phyloP scores from a whole-genome alignment of 2,113 vertebrate species.

The Mormoops blainvillei region DNA sequence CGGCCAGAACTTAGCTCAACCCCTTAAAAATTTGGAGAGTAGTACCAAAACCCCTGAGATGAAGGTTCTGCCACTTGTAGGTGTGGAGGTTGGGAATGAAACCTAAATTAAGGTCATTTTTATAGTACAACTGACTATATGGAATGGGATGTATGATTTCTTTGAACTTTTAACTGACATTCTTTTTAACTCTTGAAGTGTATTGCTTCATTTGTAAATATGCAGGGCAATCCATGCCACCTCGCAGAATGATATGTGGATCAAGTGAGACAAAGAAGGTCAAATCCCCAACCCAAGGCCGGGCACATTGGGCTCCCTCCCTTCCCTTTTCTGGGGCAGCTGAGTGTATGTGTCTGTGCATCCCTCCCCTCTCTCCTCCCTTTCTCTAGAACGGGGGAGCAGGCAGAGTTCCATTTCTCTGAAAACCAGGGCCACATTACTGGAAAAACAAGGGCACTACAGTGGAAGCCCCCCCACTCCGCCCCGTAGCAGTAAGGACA shows the following conservation, averaged over 20 bases:
- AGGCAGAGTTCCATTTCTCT: neutral
- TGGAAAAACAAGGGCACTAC: neutral
- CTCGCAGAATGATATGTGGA: too few relatives aligned
- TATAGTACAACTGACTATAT: neutral
- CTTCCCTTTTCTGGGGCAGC: neutral
- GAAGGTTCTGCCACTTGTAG: neutral
- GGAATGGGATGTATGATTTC: neutral
- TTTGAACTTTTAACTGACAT: neutral
- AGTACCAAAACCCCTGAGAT: neutral
- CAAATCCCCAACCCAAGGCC: neutral
- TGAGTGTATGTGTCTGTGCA: fast-evolving
- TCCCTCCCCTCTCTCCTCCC: neutral
- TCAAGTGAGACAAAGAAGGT: neutral
- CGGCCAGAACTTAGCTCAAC: neutral
- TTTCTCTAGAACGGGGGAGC: neutral
- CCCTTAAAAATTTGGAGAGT: neutral
- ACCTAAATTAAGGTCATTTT: neutral
- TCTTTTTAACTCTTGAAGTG: neutral
- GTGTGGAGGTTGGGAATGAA: neutral
- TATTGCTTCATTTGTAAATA: neutral
- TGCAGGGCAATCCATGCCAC: neutral
- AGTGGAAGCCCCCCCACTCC: neutral
- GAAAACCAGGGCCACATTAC: neutral
- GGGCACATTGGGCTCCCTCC: fast-evolving
- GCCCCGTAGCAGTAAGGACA: neutral